Evolutionary conservation across 2,888 invertebrate genomes (phyloP), one percentile per base, ranked within the genome.

Genomic region (Ernsta delagoae): DNA sequence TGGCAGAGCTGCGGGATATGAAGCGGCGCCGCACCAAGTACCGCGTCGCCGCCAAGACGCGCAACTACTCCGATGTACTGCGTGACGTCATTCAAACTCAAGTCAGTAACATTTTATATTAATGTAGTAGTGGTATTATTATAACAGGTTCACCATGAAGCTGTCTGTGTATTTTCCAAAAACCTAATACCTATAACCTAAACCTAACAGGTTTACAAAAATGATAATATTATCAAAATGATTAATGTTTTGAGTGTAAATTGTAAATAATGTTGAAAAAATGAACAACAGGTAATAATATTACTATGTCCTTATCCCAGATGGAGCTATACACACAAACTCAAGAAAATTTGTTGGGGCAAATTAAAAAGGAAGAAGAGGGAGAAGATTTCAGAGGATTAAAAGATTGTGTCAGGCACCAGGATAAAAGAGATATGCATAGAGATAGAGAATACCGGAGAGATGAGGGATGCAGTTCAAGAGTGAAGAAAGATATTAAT

Each of bases 21-120:
- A 94, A 94, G 83, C 90, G 95, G 11, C 89, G 95, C 12, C 90
- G 95, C 75, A 82, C 94, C 59, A 94, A 94, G 83, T 95, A 95
- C 82, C 90, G 94, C 72, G 94, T 94, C 41, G 93, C 95, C 63
- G 93, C 94, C 62, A 94, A 94, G 61, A 87, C 90, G 6, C 90
- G 90, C 75, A 94, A 94, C 82, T 94, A 95, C 78, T 94, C 94
- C 0, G 94, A 95, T 79, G 92, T 94, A 8, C 85, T 95, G 53
- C 86, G 94, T 1, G 95, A 94, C 76, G 92, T 95, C 50, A 95
- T 31, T 96, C 88, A 83, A 80, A 94, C 93, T 77, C 96, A 90
- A 88, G 93, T 91, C 9, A n/a, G 48, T 48, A 12, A 1, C 48
- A 12, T 48, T 8, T 43, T 8, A 9, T 9, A 43, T 4, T 2